A percentile compares a stretch with the other conserved stretches of the same genome.
These are phyloP conservation scores for Cassiopea xamachana DNA, from an alignment of 30 jellyfish, hydroid and myxozoan species.

Conservation along the genomic window DNA sequence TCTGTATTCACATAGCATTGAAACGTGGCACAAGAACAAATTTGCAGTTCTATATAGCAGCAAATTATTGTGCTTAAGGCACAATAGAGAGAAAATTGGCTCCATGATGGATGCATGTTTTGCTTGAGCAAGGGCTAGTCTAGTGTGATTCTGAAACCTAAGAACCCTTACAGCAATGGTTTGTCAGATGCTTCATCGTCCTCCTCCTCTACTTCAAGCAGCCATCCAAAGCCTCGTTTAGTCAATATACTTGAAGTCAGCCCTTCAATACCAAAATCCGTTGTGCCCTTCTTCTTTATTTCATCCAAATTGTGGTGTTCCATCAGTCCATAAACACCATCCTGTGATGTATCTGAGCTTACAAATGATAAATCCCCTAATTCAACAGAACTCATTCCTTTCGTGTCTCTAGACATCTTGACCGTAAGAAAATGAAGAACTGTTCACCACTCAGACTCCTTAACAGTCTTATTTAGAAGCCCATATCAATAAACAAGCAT, in stretches of 20 bases:
- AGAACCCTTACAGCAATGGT: conserved; percentile 80
- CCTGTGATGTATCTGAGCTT: conserved; percentile 31
- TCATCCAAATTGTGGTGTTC: conserved; percentile 15
- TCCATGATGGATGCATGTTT: neutral
- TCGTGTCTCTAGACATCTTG: conserved; percentile 11
- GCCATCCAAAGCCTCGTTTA: conserved; percentile 93
- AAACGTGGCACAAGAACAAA: no score
- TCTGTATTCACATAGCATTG: no score
- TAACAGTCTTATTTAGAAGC: neutral
- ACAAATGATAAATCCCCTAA: conserved; percentile 78
- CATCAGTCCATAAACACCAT: conserved; percentile 70
- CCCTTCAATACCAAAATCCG: conserved; percentile 39
- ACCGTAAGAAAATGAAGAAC: neutral
- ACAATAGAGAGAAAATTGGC: neutral
- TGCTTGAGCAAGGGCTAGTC: neutral
- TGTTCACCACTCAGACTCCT: neutral
- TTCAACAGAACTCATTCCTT: conserved; percentile 55
- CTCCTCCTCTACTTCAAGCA: conserved; percentile 85
- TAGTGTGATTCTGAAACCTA: neutral
- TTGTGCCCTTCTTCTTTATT: neutral
- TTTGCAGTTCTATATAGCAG: no score
- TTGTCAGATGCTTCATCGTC: conserved; percentile 86
- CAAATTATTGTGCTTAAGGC: no score
- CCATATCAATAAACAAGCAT: no score
- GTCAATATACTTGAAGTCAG: conserved; percentile 57